Percentiles rank a stretch among this genome's conserved stretches.
Evolutionary conservation across 2,797 vertebrate genomes (phyloP).

Genomic region (Phataginus tetradactyla): DNA sequence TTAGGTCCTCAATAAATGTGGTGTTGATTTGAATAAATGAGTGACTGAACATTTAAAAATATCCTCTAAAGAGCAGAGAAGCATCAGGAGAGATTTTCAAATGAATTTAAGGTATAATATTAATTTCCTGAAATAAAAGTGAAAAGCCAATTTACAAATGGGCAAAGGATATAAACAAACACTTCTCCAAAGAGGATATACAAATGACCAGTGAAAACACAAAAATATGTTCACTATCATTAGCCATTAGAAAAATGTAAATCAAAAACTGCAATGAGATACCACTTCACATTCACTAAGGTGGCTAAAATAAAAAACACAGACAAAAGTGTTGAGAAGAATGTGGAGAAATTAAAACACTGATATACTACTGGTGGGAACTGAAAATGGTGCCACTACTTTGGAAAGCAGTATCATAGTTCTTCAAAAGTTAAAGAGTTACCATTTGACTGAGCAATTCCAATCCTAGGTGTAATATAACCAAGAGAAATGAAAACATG

Average conservation of each 20-base stretch:
- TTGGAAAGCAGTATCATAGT: not conserved
- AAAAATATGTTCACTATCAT: not conserved
- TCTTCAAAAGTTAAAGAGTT: not conserved
- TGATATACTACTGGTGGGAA: not conserved
- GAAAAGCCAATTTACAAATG: not conserved
- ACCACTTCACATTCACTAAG: not conserved
- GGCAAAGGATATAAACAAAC: not conserved
- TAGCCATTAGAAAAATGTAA: not conserved
- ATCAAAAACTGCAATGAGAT: not conserved
- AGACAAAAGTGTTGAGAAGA: not conserved
- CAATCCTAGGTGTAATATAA: not conserved
- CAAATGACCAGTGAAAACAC: not conserved
- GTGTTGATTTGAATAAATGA: not conserved
- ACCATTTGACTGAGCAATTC: not conserved
- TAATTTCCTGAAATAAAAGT: not conserved
- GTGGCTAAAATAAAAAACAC: not conserved
- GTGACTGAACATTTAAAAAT: not conserved
- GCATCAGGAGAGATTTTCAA: slow-evolving; percentile 13
- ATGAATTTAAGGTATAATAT: not conserved
- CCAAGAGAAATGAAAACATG: not conserved
- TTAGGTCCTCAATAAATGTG: not conserved
- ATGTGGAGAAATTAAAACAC: not conserved
- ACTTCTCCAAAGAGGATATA: slow-evolving; percentile 17
- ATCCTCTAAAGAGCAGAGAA: not conserved
- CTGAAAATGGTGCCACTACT: not conserved